Base-by-base conservation (phyloP, 2,113 vertebrate species). In the Anser cygnoides region DNA sequence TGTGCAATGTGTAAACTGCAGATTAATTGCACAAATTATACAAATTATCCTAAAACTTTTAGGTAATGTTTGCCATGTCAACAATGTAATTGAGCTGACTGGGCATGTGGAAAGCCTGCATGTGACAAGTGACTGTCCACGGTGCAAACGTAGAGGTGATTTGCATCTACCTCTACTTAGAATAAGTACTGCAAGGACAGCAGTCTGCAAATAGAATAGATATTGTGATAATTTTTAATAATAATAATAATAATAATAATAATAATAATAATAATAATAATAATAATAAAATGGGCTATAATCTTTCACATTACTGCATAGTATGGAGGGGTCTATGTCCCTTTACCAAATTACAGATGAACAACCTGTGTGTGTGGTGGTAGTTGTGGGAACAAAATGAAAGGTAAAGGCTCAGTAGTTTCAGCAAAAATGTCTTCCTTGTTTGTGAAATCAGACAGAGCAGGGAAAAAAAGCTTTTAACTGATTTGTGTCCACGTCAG, bases 11-110 rank as follows among this genome's bases (percentile, higher is more conserved):
- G 52, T 75, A 82, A 95, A 95, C 71, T 2, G 0, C 89, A 93
- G 84, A 95, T 96, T 97, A 96, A 96, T 97, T 73, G 39, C 72
- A 84, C 57, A 93, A 93, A 95, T 95, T 94, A 95, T 75, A 82
- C 37, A 72, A 92, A 92, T 90, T 82, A 59, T 73, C 75, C 72
- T 76, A 81, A 93, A 97, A 63, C 58, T 96, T 97, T 94, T 57
- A 74, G 54, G 41, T 80, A 86, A 76, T 70, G 17, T 93, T 96
- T 96, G 68, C 71, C 74, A 10, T 95, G 85, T 94, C 94, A 94
- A 68, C 90, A 93, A 41, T 76, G 21, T 81, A 91, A 83, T 90
- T 90, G 92, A 89, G 67, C 84, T 23, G 31, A 74, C 61, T 81
- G 65, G 62, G 77, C 66, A 71, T 37, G 74, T 63, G 61, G 79